Evolutionary conservation across 1,140 invertebrate species (phyloP), one percentile per base, ranked within the genome.

Genomic region (Muscidifurax raptorellus): DNA sequence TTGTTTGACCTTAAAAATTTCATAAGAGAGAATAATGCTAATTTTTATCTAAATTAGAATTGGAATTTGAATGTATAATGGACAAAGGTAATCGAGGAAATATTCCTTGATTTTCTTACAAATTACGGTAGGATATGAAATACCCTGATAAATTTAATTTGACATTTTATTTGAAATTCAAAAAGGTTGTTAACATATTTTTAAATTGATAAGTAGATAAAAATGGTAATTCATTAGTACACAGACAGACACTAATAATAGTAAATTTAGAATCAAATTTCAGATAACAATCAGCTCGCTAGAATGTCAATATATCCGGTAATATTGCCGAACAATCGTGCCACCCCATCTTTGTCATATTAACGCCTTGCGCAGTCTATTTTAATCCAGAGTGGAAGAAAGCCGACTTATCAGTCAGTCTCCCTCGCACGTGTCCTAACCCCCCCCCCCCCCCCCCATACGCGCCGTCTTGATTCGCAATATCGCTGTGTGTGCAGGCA

Each of bases 401-500:
- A 75, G 47, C 15, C 12, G 69, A 74, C 28, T 81, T 36, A 52
- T 59, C 69, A 59, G 52, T 59, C 69, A 59, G 52, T 59, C 52
- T 59, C 18, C 52, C 22, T 7, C 52, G 9, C 25, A n/a, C 52
- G 52, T 59, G 22, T 59, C 1, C 52, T 59, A 40, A 40, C 27
- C 18, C 40, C 71, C 22, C 32, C n/a, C 32, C 22, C 3, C 47
- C 22, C 6, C 28, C 72, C 3, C 22, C 52, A 40, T 40, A 28
- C 15, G 2, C 77, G 13, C 22, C 6, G 18, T 1, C 44, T 47
- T 22, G 40, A 52, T 28, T 82, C 3, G 82, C 64, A 77, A 47
- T 83, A 83, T 83, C 75, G 59, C 40, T 25, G 59, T 25, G 36
- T 40, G 5, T 6, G 27, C 82, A 76, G 40, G 25, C 52, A 25